A percentile compares a stretch with the other conserved stretches of the same genome.
phyloP scores from a whole-genome alignment of 2,113 vertebrate species.

The Heterotilapia buettikoferi region DNA sequence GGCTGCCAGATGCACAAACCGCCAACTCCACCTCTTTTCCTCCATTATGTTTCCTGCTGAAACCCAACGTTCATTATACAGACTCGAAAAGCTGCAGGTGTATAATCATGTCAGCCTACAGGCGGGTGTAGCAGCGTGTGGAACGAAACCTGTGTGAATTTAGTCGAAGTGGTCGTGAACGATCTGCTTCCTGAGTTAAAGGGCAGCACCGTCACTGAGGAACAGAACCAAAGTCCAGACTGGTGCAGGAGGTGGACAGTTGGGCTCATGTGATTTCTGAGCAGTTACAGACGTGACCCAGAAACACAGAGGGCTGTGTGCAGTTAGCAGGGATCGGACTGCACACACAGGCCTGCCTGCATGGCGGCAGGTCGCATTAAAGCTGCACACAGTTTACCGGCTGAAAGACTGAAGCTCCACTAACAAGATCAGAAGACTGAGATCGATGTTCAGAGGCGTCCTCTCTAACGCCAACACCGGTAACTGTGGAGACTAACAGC shows the following conservation, averaged over 20 bases:
- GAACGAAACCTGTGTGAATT: not conserved
- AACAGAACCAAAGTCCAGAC: not conserved
- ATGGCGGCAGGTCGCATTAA: not conserved
- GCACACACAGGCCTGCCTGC: not conserved
- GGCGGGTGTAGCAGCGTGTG: fast-evolving
- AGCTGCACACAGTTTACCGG: not conserved
- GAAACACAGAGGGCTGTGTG: not conserved
- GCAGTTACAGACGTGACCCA: not conserved
- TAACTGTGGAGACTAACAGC: not conserved
- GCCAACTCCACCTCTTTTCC: not conserved
- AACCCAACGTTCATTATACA: not conserved
- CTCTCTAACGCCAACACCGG: not conserved
- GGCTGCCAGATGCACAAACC: not conserved
- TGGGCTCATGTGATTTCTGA: not conserved
- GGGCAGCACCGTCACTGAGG: not conserved
- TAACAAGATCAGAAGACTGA: not conserved
- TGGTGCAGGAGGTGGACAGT: not conserved
- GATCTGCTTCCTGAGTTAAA: not conserved
- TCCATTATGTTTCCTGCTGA: not conserved
- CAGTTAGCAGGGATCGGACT: not conserved
- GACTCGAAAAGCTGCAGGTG: not conserved
- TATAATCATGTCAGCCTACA: not conserved
- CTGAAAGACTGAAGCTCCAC: not conserved
- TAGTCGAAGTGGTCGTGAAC: not conserved
- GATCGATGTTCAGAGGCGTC: not conserved